These are phyloP conservation scores for Nymphalis c-album DNA, from an alignment of 2,888 invertebrate genomes.

Conservation along the genomic window DNA sequence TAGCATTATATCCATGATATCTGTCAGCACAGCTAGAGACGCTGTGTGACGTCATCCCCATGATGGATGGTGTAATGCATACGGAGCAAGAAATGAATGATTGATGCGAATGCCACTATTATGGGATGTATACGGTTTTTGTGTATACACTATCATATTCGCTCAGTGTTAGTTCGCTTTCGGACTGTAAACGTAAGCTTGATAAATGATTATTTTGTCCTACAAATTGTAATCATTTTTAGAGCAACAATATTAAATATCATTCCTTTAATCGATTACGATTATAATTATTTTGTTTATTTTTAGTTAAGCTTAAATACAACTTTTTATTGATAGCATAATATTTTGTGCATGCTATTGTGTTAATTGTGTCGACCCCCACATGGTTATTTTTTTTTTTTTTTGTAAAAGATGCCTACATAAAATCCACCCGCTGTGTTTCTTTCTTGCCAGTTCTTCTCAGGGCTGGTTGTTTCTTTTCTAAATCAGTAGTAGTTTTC, in stretches of 20 bases:
- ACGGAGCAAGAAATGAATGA: constrained; percentile 38
- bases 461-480: too few relatives aligned
- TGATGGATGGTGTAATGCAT: constrained; percentile 36
- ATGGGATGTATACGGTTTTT: constrained; percentile 15
- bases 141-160: constrained; percentile 1
- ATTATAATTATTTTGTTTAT: background rate
- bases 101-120: constrained; percentile 32
- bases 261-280: background rate
- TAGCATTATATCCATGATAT: constrained; percentile 21
- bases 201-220: background rate
- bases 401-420: too few relatives aligned
- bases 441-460: too few relatives aligned
- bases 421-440: too few relatives aligned
- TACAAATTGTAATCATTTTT: background rate
- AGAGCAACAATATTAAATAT: background rate
- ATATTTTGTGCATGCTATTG: too few relatives aligned
- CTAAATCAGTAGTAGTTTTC: too few relatives aligned
- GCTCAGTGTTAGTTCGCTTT: constrained; percentile 3
- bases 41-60: constrained; percentile 13
- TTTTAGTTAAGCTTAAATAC: too few relatives aligned
- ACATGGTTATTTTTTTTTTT: too few relatives aligned
- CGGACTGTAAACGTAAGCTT: background rate
- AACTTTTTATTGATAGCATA: too few relatives aligned
- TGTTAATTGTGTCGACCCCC: too few relatives aligned
- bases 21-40: constrained; percentile 20